Evolutionary conservation across 1,140 invertebrate genomes (phyloP), one percentile per base, ranked within the genome.

Genomic region (Zaprionus inermis): DNA sequence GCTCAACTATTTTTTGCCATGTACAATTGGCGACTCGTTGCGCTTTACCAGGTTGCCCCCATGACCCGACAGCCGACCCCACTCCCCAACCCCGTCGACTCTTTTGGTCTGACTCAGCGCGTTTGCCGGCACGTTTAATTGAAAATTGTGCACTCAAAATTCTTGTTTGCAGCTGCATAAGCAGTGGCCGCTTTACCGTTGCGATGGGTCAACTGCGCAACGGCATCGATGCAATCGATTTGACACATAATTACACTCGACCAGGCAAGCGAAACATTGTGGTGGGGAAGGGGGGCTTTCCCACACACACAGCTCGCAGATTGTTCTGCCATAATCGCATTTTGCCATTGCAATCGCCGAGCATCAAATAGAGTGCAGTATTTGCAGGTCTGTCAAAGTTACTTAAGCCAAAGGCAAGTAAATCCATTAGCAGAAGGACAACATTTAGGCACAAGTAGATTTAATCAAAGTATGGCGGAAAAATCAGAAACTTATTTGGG

Each of bases 61-160:
- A 58, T 66, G 52, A 57, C 38, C 57, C 65, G 34, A 24, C 77
- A 12, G 1, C 10, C 11, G 1, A 28, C 51, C 67, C 49, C 30
- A 57, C 57, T 41, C 46, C 44, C 56, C 65, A 59, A 46, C 32
- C 32, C 22, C 30, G 44, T 3, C 22, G 28, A 58, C 51, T 38
- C 61, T 32, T 51, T 63, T 11, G 22, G 28, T 7, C 78, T 82
- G 82, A 82, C 65, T 85, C 82, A 85, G 83, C 82, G 78, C 59
- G 74, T 75, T 84, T 59, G 70, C 52, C 63, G 71, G 24, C 51
- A 58, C 51, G 18, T 88, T 82, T 85, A 85, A 85, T 85, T 88
- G 79, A 85, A 85, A 85, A 79, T 82, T 81, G 79, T 86, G 81
- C 84, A 78, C 74, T 86, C 76, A 79, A 79, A 85, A 82, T 88